phyloP scores from a whole-genome alignment of 2,113 vertebrate species.

The Pluvianellus socialis region DNA sequence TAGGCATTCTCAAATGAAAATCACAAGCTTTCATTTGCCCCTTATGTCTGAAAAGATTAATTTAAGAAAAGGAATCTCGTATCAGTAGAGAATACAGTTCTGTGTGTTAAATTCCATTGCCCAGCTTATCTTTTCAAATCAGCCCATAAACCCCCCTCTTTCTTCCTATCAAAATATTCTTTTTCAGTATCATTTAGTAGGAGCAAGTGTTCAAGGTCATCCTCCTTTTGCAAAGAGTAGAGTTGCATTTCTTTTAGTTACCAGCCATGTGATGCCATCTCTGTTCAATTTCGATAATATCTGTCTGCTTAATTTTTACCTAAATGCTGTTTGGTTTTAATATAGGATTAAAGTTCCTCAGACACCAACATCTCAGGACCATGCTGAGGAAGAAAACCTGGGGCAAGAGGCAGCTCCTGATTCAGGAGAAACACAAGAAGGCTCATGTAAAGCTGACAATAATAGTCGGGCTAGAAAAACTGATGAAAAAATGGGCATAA shows the following conservation, averaged over 20 bases:
- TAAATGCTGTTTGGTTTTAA: background rate
- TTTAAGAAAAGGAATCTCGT: background rate
- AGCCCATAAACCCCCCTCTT: background rate
- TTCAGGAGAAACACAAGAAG: background rate
- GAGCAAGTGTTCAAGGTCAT: background rate
- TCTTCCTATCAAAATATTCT: background rate
- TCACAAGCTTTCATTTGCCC: background rate
- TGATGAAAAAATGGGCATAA: slow-evolving; percentile 71
- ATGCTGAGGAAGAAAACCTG: slow-evolving; percentile 66
- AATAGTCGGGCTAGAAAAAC: slow-evolving; percentile 42
- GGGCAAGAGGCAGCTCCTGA: slow-evolving; percentile 38
- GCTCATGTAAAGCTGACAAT: background rate
- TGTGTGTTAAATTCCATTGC: background rate
- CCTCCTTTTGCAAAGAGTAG: background rate
- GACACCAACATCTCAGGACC: slow-evolving; percentile 51
- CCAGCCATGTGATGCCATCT: background rate
- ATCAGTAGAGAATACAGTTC: background rate
- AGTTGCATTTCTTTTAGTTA: background rate
- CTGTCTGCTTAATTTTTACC: background rate
- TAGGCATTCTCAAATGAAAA: background rate
- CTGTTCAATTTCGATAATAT: background rate
- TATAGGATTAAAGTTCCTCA: slow-evolving; percentile 73
- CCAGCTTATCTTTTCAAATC: background rate
- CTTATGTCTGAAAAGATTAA: background rate
- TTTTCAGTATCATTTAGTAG: background rate